phyloP scores from a whole-genome alignment of 2,797 vertebrate genomes.

The Onychomys leucogaster region DNA sequence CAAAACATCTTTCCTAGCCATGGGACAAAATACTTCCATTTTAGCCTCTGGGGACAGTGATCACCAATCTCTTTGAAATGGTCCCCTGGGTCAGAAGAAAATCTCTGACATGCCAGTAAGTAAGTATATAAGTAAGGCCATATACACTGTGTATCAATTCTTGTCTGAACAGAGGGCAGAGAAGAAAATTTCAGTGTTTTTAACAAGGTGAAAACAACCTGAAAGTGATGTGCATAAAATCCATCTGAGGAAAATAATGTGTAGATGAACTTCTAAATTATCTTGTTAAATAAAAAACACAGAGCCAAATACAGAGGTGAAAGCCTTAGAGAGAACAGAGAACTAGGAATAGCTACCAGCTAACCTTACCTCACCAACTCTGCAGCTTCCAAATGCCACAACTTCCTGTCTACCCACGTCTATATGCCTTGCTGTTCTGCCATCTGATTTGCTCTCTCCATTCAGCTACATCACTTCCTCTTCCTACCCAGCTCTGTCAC shows the following conservation, averaged over 20 bases:
- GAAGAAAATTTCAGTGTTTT: conserved; percentile 41
- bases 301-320: no score
- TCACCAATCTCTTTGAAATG: conserved; percentile 15
- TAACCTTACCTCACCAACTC: no score
- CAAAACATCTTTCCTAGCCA: background rate
- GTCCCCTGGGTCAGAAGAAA: background rate
- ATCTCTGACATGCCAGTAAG: background rate
- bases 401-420: no score
- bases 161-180: conserved; percentile 4
- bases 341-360: no score
- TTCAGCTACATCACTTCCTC: no score
- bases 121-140: background rate
- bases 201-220: background rate
- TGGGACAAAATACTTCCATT: background rate
- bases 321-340: no score
- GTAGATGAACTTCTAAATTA: no score
- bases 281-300: no score
- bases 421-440: no score
- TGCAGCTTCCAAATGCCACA: no score
- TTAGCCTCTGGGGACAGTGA: conserved; percentile 14
- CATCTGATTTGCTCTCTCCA: no score
- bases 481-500: no score
- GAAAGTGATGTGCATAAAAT: conserved; percentile 31
- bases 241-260: background rate
- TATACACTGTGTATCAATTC: conserved; percentile 35